These are phyloP conservation scores for Conus canariensis DNA, from an alignment of 2,888 invertebrate genomes.

Conservation along the genomic window DNA sequence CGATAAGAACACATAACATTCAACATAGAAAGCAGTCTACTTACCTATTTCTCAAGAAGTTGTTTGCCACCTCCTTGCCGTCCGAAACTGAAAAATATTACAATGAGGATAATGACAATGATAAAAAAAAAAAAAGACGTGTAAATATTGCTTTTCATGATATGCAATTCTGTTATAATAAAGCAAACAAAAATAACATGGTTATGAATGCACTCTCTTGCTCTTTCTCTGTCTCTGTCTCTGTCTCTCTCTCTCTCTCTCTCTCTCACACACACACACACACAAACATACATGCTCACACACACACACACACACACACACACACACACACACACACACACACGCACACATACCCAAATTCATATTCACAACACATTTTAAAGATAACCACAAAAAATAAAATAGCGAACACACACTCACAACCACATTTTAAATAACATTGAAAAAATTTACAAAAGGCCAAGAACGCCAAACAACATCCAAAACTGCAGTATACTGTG, in stretches of 20 bases:
- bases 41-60: conserved; percentile 66
- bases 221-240: too few species aligned
- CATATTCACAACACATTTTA: not conserved
- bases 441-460: too few species aligned
- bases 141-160: too few species aligned
- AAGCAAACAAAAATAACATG: conserved; percentile 31
- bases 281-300: not conserved
- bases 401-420: too few species aligned
- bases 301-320: not conserved
- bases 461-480: too few species aligned
- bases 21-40: conserved; percentile 33
- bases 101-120: too few species aligned
- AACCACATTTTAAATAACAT: too few species aligned
- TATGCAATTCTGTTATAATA: too few species aligned
- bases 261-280: not conserved
- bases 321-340: not conserved
- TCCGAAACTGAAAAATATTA: conserved; percentile 58
- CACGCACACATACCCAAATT: not conserved
- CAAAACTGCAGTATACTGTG: too few species aligned
- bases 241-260: not conserved
- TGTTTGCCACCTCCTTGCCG: conserved; percentile 62
- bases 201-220: not conserved
- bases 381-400: too few species aligned
- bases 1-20: not conserved
- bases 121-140: conserved; percentile 13